Evolutionary conservation across 2,797 vertebrate species (phyloP).

Genomic region (Amniataba percoides): DNA sequence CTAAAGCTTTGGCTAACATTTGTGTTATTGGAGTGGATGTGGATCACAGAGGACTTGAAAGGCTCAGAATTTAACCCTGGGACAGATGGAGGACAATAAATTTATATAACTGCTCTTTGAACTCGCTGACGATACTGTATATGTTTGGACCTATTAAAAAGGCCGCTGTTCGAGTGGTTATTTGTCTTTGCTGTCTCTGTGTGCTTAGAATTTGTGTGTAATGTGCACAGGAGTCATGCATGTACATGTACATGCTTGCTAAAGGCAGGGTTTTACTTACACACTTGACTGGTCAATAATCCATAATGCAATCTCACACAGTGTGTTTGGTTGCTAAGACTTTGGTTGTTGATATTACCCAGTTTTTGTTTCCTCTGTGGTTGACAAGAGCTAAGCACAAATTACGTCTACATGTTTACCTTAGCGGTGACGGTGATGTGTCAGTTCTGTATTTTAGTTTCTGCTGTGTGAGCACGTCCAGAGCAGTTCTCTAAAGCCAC

Average conservation of each 20-base stretch:
- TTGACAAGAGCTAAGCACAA: background rate
- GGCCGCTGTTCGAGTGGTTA: background rate
- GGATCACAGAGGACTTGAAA: slow-evolving; percentile 40
- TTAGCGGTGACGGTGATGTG: slow-evolving; percentile 6
- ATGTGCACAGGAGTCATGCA: background rate
- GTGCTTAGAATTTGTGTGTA: slow-evolving; percentile 18
- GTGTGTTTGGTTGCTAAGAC: slow-evolving; percentile 48
- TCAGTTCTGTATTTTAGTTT: slow-evolving; percentile 27
- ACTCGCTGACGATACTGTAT: background rate
- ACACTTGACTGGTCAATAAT: slow-evolving; percentile 4
- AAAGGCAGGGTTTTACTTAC: slow-evolving; percentile 46
- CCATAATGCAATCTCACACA: background rate
- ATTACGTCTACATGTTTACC: slow-evolving; percentile 57
- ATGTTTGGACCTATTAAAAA: slow-evolving; percentile 32
- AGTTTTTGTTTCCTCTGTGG: background rate
- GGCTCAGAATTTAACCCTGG: slow-evolving; percentile 29
- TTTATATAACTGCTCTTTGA: slow-evolving; percentile 62
- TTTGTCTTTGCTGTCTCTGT: slow-evolving; percentile 46
- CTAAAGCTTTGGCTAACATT: slow-evolving; percentile 43
- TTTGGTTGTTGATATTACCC: slow-evolving; percentile 44
- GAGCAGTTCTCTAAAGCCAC: slow-evolving; percentile 33
- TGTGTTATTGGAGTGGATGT: slow-evolving; percentile 58
- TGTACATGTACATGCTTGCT: slow-evolving; percentile 40
- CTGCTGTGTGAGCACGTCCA: background rate
- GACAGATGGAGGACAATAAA: slow-evolving; percentile 44